Evolutionary conservation across 2,113 vertebrate species (phyloP), one percentile per base, ranked within the genome.

Genomic region (Todiramphus saurophagus): DNA sequence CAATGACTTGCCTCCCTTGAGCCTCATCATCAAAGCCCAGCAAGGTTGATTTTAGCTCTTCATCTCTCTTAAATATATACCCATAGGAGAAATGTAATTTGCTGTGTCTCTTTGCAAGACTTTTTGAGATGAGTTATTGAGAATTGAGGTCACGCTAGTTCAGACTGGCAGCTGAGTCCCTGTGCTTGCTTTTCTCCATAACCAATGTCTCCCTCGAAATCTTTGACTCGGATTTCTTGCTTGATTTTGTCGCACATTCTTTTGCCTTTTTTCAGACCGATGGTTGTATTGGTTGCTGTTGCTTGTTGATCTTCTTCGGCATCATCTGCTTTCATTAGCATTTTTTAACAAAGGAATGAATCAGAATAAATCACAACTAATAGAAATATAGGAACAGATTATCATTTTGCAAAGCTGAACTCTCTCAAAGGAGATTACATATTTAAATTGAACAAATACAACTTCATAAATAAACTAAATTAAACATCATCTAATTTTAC

Each of bases 391-490:
- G 94, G 84, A 93, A 85, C 84, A 97, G 90, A 94, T 94, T 69
- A 95, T 95, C 66, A 76, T 93, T 97, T 94, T 96, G 90, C 72
- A 93, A 88, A 96, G 74, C 93, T 70, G 67, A 93, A 77, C 70
- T 91, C 81, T 91, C 93, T 96, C 93, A 85, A 62, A 95, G 82
- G 94, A 96, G 95, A 95, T 96, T 96, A 96, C 67, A 6, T 94
- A 90, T 96, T 97, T 95, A 96, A 96, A 96, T 93, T 94, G 82
- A 96, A 93, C 95, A 94, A 97, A 93, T 95, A 62, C 84, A 86
- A 96, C 90, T 95, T 96, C 91, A 96, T 97, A 96, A 97, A 93
- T 96, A 93, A 95, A 80, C 93, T 93, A 91, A 97, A 97, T 96
- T 91, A 93, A 96, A 88, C 89, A 94, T 90, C 66, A 94, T 95